Percentiles rank a stretch among this genome's conserved stretches.
These are phyloP conservation scores for Tiliacea aurago DNA, from an alignment of 2,888 invertebrate species.

Conservation along the genomic window DNA sequence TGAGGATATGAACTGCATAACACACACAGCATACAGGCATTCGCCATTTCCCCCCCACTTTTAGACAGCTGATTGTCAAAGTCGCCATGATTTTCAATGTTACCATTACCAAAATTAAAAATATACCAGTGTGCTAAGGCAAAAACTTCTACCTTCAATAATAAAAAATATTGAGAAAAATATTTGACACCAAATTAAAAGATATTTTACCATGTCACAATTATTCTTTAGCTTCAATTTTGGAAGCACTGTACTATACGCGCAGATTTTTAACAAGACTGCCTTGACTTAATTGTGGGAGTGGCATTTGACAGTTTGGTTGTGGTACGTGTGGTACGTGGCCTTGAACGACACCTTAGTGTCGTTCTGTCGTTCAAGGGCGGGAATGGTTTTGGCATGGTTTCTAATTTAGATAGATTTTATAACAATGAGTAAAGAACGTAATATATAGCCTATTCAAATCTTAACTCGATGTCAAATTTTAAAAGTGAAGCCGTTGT, in stretches of 20 bases:
- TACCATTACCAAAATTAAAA: constrained; percentile 27
- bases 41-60: constrained; percentile 89
- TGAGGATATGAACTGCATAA: constrained; percentile 89
- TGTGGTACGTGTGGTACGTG: too few relatives aligned
- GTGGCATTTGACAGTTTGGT: too few relatives aligned
- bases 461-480: neutral
- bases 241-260: too few relatives aligned
- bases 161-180: neutral
- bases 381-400: neutral
- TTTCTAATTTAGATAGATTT: neutral
- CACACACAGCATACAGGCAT: constrained; percentile 82
- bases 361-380: too few relatives aligned
- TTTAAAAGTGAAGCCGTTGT: too few relatives aligned
- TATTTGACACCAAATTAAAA: neutral
- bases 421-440: neutral
- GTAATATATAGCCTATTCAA: neutral
- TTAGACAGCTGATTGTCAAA: constrained; percentile 89
- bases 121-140: neutral
- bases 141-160: neutral
- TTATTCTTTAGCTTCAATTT: neutral
- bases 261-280: too few relatives aligned
- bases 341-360: too few relatives aligned
- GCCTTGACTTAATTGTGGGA: too few relatives aligned
- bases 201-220: neutral
- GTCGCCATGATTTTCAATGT: constrained; percentile 73